Evolutionary conservation across 1,140 invertebrate species (phyloP), one percentile per base, ranked within the genome.

Genomic region (Antheraea pernyi): DNA sequence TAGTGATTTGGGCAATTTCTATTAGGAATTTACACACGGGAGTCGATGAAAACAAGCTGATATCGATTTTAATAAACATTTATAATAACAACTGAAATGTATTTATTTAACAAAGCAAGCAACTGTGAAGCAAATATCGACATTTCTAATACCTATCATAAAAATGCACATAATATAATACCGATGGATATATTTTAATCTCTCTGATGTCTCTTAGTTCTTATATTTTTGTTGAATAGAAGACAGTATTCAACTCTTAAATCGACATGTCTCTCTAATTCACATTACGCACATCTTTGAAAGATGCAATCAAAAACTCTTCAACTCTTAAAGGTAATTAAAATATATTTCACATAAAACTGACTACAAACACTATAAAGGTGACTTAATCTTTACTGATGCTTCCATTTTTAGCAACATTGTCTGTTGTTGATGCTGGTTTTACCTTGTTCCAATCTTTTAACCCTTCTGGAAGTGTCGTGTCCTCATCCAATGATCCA

Each of bases 401-500:
- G 59, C 61, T 78, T 42, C 78, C 22, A 8, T 76, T 74, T 18
- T 82, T 68, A 13, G 84, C 79, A 82, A 83, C 78, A 71, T 81
- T 84, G 5, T 86, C 83, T 48, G 82, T 75, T 19, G 85, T 76
- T 8, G 73, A 72, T 8, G 74, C 63, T 39, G 92, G 86, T 70
- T 93, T 95, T 67, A 95, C 93, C 82, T 96, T 96, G 86, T 99
- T 99, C 99, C 99, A 99, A 73, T 97, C 96, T 90, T 98, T 96
- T 2, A 99, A 93, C 64, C 99, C 99, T 93, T 99, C 97, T 0
- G 99, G 99, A 74, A 99, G 93, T 0, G 94, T 93, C 0, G 98
- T 99, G 81, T 99, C 97, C 91, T 99, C 99, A 80, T 99, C 99
- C 76, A 99, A 96, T 0, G 98, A 99, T 18, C 99, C 99, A 13